Evolutionary conservation across 2,888 invertebrate genomes (phyloP), one percentile per base, ranked within the genome.

Genomic region (Zygogramma bicolorata): DNA sequence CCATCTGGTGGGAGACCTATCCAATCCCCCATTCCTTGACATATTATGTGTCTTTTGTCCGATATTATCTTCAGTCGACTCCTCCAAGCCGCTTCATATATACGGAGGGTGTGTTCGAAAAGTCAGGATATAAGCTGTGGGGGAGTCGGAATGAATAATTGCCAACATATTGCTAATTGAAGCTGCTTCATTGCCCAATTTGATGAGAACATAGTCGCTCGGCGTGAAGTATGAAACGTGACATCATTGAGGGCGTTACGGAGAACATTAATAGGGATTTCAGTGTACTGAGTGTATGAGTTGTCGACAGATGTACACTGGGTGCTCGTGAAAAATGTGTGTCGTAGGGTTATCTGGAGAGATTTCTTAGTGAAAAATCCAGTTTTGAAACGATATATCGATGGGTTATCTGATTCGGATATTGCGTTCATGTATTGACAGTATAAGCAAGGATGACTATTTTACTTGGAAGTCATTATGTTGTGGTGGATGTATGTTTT

Each of bases 141-240:
- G 77, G 71, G 70, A 63, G 67, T 58, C 63, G 68, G 78, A 81
- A 85, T 85, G 84, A 85, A 82, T 85, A 85, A 85, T 85, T 84
- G 85, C 83, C 81, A 84, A 85, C 85, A 86, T 85, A 86, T 86
- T 86, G 85, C 84, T 84, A 84, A 84, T 85, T 84, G 83, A 81
- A 78, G 80, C 75, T 78, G 79, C 81, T 81, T 80, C 82, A 81
- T 82, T 81, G 83, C 83, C 79, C 82, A 79, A 84, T 82, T 84
- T 84, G 82, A 84, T 84, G 81, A 78, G 80, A 75, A 69, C 77
- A 76, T 75, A 81, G 77, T 80, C 76, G 79, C 68, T 69, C 71
- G 71, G 71, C 63, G 74, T 72, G 68, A 68, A 76, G 75, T 75
- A 75, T 74, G 78, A 70, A 65, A 62, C 74, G 70, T 59, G 74